These are phyloP conservation scores for Piprites chloris DNA, from an alignment of 2,113 vertebrate genomes.

Conservation along the genomic window DNA sequence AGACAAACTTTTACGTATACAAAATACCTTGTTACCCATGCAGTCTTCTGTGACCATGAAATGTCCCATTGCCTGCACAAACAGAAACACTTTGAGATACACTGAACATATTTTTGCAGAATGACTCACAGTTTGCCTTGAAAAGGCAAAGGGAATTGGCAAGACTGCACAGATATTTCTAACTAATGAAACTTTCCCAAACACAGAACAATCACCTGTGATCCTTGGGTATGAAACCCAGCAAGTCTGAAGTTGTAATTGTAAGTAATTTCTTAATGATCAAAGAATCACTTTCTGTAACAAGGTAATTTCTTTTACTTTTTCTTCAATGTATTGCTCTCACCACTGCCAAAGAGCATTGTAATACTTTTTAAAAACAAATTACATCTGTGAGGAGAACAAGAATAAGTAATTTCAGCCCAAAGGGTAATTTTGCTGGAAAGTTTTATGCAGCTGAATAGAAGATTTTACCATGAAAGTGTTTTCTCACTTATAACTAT, in stretches of 20 bases:
- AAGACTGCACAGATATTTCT: background rate
- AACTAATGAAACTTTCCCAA: background rate
- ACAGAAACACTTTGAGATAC: background rate
- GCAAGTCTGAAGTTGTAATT: background rate
- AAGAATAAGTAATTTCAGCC: conserved; percentile 20
- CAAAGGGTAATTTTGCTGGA: background rate
- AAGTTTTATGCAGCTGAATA: background rate
- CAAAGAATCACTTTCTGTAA: background rate
- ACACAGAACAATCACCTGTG: background rate
- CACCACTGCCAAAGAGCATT: background rate
- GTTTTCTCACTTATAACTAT: conserved; percentile 43
- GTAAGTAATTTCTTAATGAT: background rate
- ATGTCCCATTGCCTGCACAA: background rate
- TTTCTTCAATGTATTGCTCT: background rate
- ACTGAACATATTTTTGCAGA: background rate
- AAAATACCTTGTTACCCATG: background rate
- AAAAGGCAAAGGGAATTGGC: background rate
- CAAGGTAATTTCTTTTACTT: background rate
- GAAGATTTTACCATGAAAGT: background rate
- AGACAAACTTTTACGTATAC: background rate
- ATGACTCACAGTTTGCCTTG: background rate
- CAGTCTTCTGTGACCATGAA: background rate
- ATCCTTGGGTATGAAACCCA: background rate
- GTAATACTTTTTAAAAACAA: background rate
- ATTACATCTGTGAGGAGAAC: conserved; percentile 19